Percentiles rank a stretch among this genome's conserved stretches.
These are phyloP conservation scores for Phyllotreta cruciferae DNA, from an alignment of 2,888 invertebrate species.

Conservation along the genomic window DNA sequence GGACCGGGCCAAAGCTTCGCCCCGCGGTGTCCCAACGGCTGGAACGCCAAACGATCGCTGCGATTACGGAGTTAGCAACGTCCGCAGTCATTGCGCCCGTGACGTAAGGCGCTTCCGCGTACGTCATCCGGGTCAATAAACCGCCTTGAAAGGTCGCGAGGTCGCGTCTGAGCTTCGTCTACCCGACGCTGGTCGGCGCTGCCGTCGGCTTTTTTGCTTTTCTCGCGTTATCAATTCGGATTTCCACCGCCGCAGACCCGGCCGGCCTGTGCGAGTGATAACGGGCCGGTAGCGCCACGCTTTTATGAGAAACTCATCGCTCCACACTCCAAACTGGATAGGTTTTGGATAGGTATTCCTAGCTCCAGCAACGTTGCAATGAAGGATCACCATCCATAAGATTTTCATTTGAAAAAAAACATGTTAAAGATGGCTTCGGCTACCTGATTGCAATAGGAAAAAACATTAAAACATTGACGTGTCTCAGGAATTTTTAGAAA, in stretches of 20 bases:
- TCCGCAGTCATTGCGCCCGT: slow-evolving; percentile 55
- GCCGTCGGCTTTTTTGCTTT: slow-evolving; percentile 22
- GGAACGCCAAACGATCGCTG: slow-evolving; percentile 35
- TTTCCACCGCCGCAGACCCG: neutral
- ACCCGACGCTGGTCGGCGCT: slow-evolving; percentile 52
- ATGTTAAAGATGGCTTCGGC: too few species aligned
- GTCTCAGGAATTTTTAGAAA: too few species aligned
- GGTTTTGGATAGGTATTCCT: too few species aligned
- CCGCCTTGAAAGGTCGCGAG: slow-evolving; percentile 61
- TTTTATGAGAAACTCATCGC: too few species aligned
- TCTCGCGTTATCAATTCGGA: neutral
- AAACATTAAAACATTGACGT: too few species aligned
- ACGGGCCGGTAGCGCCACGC: neutral
- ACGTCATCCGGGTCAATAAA: slow-evolving; percentile 62
- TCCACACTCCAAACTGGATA: too few species aligned
- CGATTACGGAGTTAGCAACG: slow-evolving; percentile 45
- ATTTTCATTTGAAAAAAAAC: too few species aligned
- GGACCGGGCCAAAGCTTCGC: neutral
- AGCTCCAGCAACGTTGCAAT: too few species aligned
- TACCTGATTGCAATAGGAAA: too few species aligned
- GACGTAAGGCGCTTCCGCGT: slow-evolving; percentile 58
- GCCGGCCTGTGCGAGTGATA: neutral
- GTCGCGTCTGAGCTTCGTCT: slow-evolving; percentile 51
- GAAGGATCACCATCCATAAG: too few species aligned
- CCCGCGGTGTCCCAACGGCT: slow-evolving; percentile 10